phyloP scores from a whole-genome alignment of 1,140 invertebrate species.

The Rhizoglyphus robini region DNA sequence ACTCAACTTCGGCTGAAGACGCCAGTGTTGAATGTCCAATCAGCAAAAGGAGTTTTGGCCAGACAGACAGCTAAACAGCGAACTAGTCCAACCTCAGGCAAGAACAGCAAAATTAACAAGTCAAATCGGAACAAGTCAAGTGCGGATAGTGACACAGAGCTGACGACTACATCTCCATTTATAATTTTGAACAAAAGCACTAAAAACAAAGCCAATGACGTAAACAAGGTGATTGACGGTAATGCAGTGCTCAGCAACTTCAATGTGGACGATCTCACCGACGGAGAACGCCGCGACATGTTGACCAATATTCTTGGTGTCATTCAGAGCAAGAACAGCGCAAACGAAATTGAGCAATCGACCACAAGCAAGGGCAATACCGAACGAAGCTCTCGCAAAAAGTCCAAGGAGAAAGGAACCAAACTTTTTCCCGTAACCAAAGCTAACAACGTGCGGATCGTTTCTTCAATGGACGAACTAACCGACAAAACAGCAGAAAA shows the following conservation, averaged over 20 bases:
- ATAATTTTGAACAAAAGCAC: background rate
- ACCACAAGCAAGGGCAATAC: background rate
- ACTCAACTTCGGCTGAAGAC: slow-evolving; percentile 2
- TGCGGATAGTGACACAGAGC: background rate
- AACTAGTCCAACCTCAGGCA: background rate
- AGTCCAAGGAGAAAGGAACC: background rate
- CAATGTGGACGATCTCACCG: slow-evolving; percentile 13
- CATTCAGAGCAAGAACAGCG: background rate
- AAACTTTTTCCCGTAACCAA: background rate
- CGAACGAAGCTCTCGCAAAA: background rate
- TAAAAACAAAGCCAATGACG: background rate
- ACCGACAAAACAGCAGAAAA: background rate
- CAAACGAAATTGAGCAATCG: background rate
- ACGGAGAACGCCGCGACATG: slow-evolving; percentile 9
- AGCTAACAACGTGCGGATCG: slow-evolving; percentile 9
- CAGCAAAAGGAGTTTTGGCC: background rate
- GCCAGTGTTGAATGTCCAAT: slow-evolving; percentile 6
- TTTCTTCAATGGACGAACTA: slow-evolving; percentile 16
- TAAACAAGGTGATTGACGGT: background rate
- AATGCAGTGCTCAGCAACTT: slow-evolving; percentile 7
- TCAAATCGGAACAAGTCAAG: background rate
- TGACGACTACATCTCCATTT: slow-evolving; percentile 12
- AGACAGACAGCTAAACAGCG: background rate
- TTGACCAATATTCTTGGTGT: slow-evolving; percentile 12
- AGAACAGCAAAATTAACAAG: background rate